Evolutionary conservation across 2,888 invertebrate genomes (phyloP).

Genomic region (Himalopsyche japonica): DNA sequence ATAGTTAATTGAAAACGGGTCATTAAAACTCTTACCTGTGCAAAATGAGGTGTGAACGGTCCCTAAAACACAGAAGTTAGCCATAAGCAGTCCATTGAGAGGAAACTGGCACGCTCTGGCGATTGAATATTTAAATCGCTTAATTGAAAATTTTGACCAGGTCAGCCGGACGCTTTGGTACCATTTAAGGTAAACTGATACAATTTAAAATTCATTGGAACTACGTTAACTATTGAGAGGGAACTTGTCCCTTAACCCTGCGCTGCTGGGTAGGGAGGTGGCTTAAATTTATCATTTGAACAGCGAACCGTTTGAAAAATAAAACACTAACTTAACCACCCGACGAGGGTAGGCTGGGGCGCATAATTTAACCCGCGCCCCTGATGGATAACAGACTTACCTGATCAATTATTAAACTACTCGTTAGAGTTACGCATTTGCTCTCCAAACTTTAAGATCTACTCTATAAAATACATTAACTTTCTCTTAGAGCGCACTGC

Average conservation of each 20-base stretch:
- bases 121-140: slow-evolving; percentile 26
- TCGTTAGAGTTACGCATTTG: slow-evolving; percentile 19
- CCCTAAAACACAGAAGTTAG: not conserved
- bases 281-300: slow-evolving; percentile 7
- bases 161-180: slow-evolving; percentile 8
- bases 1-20: not conserved
- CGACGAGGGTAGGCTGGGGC: not conserved
- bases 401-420: slow-evolving; percentile 7
- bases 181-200: not conserved
- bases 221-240: slow-evolving; percentile 21
- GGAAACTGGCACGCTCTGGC: not conserved
- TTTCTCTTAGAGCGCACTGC: not conserved
- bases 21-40: not conserved
- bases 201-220: slow-evolving; percentile 25
- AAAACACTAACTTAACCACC: not conserved
- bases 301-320: slow-evolving; percentile 13
- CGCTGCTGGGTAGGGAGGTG: not conserved
- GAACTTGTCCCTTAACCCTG: slow-evolving; percentile 1
- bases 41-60: not conserved
- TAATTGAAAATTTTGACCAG: slow-evolving; percentile 31
- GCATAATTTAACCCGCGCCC: not conserved
- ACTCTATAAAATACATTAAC: not conserved
- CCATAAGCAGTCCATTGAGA: not conserved
- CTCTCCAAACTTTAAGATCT: slow-evolving; percentile 18
- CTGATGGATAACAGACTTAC: slow-evolving; percentile 9